Evolutionary conservation across 2,797 vertebrate species (phyloP).

Genomic region (Danionella dracula): DNA sequence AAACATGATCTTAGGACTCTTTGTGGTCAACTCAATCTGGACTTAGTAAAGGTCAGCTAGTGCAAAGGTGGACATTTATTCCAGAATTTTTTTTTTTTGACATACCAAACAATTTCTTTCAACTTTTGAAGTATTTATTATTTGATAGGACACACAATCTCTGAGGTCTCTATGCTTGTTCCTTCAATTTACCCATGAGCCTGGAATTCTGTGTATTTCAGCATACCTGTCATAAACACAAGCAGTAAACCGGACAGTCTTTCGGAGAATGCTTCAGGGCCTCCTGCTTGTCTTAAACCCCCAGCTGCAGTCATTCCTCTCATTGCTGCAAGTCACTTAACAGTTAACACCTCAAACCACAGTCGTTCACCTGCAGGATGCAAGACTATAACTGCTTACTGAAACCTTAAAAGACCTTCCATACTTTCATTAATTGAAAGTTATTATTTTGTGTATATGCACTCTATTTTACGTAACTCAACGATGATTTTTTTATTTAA

Average conservation of each 20-base stretch:
- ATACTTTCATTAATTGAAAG: neutral
- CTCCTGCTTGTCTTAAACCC: slow-evolving; percentile 17
- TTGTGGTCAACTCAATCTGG: neutral
- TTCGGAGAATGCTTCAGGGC: slow-evolving; percentile 34
- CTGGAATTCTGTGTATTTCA: slow-evolving; percentile 38
- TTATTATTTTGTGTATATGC: too few relatives aligned
- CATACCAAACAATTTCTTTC: too few relatives aligned
- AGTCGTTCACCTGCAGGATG: slow-evolving; percentile 11
- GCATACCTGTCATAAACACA: slow-evolving; percentile 37
- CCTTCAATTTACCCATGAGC: neutral
- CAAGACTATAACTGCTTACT: neutral
- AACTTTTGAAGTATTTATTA: too few relatives aligned
- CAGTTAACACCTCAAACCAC: slow-evolving; percentile 31
- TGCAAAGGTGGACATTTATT: neutral
- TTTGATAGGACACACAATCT: too few relatives aligned
- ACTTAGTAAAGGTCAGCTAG: neutral
- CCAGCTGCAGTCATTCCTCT: slow-evolving; percentile 45
- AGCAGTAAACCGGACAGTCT: slow-evolving; percentile 44
- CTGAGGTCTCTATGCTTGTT: slow-evolving; percentile 10
- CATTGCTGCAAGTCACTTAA: slow-evolving; percentile 39
- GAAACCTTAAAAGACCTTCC: neutral
- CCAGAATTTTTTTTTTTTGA: neutral
- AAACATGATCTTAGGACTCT: slow-evolving; percentile 2
- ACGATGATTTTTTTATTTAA: too few relatives aligned
- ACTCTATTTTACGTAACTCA: too few relatives aligned